Evolutionary conservation across 2,888 invertebrate species (phyloP).

Genomic region (Candidula unifasciata): DNA sequence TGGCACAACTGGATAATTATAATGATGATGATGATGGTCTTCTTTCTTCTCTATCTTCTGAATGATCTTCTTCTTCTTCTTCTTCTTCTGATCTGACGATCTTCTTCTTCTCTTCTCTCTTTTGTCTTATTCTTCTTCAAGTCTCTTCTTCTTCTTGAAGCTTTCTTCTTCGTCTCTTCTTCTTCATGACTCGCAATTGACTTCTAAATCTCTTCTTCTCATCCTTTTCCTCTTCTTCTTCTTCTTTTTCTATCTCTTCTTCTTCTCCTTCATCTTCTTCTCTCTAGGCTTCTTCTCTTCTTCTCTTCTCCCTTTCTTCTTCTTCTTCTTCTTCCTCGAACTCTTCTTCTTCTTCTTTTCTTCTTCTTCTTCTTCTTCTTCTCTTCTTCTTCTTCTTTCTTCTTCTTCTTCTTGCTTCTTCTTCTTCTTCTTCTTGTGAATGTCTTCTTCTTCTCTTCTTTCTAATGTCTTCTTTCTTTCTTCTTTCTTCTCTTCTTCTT

Average conservation of each 20-base stretch:
- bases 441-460: no score
- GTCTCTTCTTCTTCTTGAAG: not conserved
- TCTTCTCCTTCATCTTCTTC: not conserved
- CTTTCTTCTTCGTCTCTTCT: not conserved
- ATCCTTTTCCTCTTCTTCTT: not conserved
- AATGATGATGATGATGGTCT: no score
- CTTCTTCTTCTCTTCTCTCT: not conserved
- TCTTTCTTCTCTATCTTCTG: no score
- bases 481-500: not conserved
- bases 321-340: no score
- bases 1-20: no score
- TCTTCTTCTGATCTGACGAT: not conserved
- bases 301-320: not conserved
- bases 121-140: no score
- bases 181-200: no score
- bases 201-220: not conserved
- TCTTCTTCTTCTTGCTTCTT: not conserved
- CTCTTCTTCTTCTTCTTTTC: not conserved
- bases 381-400: no score
- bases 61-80: not conserved
- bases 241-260: not conserved
- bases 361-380: no score
- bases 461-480: not conserved
- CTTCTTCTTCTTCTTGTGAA: not conserved
- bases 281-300: not conserved